These are phyloP conservation scores for Tangara arthus DNA, from an alignment of 2,797 vertebrate genomes.

Conservation along the genomic window DNA sequence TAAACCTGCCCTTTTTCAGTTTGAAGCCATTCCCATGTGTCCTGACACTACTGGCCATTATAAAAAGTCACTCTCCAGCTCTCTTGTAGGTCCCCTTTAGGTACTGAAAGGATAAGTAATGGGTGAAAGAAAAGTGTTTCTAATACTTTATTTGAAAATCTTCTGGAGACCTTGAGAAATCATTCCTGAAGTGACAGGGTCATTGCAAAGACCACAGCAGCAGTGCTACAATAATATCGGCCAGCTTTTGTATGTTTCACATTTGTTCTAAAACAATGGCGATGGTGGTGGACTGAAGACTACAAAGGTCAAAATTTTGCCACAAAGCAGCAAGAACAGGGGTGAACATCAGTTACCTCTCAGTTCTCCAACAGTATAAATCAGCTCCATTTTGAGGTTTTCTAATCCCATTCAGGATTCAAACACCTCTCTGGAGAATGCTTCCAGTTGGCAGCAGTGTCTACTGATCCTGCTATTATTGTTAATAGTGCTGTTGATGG, in stretches of 20 bases:
- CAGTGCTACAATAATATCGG: neutral
- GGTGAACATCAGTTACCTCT: neutral
- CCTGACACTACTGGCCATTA: neutral
- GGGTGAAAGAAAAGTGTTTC: neutral
- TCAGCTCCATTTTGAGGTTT: neutral
- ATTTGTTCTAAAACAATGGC: neutral
- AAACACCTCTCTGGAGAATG: neutral
- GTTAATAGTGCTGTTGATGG: neutral
- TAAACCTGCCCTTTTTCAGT: neutral
- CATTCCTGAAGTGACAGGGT: neutral
- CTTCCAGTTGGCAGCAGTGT: neutral
- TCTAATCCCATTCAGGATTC: neutral
- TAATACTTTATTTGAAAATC: neutral
- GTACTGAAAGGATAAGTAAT: neutral
- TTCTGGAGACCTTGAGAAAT: neutral
- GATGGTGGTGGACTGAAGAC: neutral
- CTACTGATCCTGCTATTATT: neutral
- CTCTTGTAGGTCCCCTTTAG: neutral
- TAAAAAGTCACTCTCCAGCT: neutral
- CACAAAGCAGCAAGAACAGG: neutral
- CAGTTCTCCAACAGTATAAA: neutral
- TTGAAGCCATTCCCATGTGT: neutral
- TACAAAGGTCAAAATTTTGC: neutral
- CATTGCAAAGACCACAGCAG: neutral
- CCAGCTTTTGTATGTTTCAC: neutral